Evolutionary conservation across 2,888 invertebrate genomes (phyloP).

Genomic region (Polymixis flavicincta): DNA sequence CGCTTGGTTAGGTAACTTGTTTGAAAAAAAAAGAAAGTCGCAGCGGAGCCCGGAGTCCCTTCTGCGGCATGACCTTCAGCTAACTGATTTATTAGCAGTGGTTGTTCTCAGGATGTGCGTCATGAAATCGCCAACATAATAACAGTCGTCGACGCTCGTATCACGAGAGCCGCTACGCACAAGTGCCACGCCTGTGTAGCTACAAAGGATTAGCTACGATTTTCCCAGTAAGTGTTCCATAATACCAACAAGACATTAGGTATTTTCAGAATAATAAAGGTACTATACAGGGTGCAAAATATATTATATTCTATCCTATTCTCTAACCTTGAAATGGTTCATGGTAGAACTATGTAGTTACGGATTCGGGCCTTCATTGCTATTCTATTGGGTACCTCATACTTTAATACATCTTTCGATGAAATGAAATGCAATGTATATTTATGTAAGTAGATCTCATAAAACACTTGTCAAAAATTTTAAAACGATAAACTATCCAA

Average conservation of each 20-base stretch:
- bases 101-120: conserved; percentile 58
- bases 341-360: too few relatives aligned
- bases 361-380: too few relatives aligned
- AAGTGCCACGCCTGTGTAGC: conserved; percentile 24
- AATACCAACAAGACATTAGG: neutral
- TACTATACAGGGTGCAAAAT: too few relatives aligned
- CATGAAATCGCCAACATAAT: conserved; percentile 47
- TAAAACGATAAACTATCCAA: too few relatives aligned
- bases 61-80: conserved; percentile 39
- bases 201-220: conserved; percentile 20
- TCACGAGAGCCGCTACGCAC: conserved; percentile 46
- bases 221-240: neutral
- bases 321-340: too few relatives aligned
- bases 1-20: neutral
- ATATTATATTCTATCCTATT: too few relatives aligned
- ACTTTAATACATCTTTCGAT: too few relatives aligned
- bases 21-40: conserved; percentile 2
- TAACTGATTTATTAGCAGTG: conserved; percentile 46
- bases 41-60: neutral
- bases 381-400: too few relatives aligned
- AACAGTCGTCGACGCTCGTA: conserved; percentile 46
- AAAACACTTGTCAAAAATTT: too few relatives aligned
- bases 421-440: too few relatives aligned
- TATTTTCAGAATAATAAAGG: conserved; percentile 1
- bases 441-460: too few relatives aligned